Evolutionary conservation across 2,888 invertebrate genomes (phyloP).

Genomic region (Branchipolynoe longqiensis): DNA sequence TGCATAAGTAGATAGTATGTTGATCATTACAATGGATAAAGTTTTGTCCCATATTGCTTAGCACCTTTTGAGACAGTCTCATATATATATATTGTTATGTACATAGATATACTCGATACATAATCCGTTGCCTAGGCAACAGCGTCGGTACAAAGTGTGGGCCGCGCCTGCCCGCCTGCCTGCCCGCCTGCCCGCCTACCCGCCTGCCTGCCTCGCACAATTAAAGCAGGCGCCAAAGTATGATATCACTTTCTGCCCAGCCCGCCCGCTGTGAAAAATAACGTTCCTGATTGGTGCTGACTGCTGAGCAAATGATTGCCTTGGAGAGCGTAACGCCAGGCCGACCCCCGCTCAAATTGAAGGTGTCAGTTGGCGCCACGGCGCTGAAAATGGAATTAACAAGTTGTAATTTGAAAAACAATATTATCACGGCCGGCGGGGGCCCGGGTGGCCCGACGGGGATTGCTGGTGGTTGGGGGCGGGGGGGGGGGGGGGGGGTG

Average conservation of each 20-base stretch:
- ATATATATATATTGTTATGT: too few relatives aligned
- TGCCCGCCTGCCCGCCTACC: too few relatives aligned
- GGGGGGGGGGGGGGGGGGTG: too few relatives aligned
- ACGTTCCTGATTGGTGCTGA: slow-evolving; percentile 30
- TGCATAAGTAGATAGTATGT: too few relatives aligned
- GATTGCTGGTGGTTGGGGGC: too few relatives aligned
- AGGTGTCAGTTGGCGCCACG: slow-evolving; percentile 32
- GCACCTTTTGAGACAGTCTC: too few relatives aligned
- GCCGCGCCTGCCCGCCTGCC: too few relatives aligned
- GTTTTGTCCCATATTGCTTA: too few relatives aligned
- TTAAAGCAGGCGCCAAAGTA: slow-evolving; percentile 32
- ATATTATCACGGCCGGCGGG: slow-evolving; percentile 19
- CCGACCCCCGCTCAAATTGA: slow-evolving; percentile 21
- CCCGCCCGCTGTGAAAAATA: slow-evolving; percentile 36
- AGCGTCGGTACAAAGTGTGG: too few relatives aligned
- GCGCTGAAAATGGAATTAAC: slow-evolving; percentile 34
- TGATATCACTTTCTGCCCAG: slow-evolving; percentile 32
- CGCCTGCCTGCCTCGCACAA: not conserved
- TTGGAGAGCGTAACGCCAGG: slow-evolving; percentile 25
- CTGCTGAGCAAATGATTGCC: slow-evolving; percentile 48
- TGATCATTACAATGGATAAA: too few relatives aligned
- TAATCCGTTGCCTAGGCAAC: too few relatives aligned
- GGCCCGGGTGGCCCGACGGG: not conserved
- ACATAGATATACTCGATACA: too few relatives aligned
- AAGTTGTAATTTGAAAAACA: slow-evolving; percentile 49